Percentiles rank a stretch among this genome's conserved stretches.
Evolutionary conservation across 2,888 invertebrate genomes (phyloP).

Genomic region (Anaspis maculata): DNA sequence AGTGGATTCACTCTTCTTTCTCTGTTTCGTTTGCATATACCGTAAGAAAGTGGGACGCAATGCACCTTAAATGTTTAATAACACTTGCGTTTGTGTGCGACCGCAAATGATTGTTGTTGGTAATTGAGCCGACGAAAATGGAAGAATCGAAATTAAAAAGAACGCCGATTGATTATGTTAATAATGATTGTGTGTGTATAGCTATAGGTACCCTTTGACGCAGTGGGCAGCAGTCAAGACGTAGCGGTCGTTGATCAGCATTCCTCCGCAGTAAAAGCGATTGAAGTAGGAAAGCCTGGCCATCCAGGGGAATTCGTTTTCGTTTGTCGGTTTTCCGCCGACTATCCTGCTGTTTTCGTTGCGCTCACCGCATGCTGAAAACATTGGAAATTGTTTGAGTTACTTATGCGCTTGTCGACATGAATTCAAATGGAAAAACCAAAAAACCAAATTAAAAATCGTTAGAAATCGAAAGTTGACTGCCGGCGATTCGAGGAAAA

Average conservation of each 20-base stretch:
- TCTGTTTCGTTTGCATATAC: no score
- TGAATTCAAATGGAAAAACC: conserved; percentile 1
- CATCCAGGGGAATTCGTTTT: conserved; percentile 87
- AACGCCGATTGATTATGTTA: conserved; percentile 4
- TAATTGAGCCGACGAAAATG: no score
- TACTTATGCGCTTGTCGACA: neutral
- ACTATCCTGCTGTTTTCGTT: conserved; percentile 78
- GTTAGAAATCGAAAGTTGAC: no score
- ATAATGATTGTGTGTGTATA: conserved; percentile 9
- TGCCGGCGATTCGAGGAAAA: no score
- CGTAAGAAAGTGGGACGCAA: no score
- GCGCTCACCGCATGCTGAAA: conserved; percentile 70
- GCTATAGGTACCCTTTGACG: conserved; percentile 85
- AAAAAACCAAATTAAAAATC: conserved; percentile 2
- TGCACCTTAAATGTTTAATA: no score
- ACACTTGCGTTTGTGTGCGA: no score
- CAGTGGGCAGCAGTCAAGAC: conserved; percentile 85
- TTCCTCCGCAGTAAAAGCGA: conserved; percentile 83
- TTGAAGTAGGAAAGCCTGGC: conserved; percentile 78
- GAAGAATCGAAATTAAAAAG: neutral
- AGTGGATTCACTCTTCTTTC: no score
- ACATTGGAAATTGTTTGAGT: conserved; percentile 1
- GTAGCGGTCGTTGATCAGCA: conserved; percentile 80
- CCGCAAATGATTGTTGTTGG: no score
- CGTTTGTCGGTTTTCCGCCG: conserved; percentile 65